Conservation (phyloP, 2,113 vertebrate genomes). For the Misgurnus mizolepis region DNA sequence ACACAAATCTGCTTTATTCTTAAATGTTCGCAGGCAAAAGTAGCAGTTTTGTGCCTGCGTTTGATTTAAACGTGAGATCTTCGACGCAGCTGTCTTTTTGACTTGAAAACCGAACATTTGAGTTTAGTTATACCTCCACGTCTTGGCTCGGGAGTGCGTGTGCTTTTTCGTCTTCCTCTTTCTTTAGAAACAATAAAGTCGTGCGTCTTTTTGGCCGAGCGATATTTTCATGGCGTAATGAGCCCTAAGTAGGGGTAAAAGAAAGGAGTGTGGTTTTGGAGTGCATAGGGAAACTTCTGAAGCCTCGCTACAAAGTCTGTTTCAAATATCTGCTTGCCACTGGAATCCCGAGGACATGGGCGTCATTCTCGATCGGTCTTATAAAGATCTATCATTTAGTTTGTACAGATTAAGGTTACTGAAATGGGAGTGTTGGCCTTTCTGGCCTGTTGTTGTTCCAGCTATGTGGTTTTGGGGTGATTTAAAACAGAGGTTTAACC, state of each 20-base stretch:
- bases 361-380: slow-evolving; percentile 48
- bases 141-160: not conserved
- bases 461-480: slow-evolving; percentile 17
- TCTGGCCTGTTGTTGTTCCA: slow-evolving; percentile 9
- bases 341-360: slow-evolving; percentile 48
- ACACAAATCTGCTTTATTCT: slow-evolving; percentile 32
- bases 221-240: slow-evolving; percentile 53
- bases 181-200: slow-evolving; percentile 50
- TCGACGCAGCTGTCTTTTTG: slow-evolving; percentile 11
- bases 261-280: slow-evolving; percentile 55
- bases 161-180: slow-evolving; percentile 3
- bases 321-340: slow-evolving; percentile 53
- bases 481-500: slow-evolving; percentile 13
- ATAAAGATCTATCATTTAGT: slow-evolving; percentile 54
- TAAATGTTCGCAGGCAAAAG: slow-evolving; percentile 43
- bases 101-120: slow-evolving; percentile 17
- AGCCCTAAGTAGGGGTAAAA: slow-evolving; percentile 54
- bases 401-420: slow-evolving; percentile 35
- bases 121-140: slow-evolving; percentile 23
- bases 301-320: slow-evolving; percentile 54
- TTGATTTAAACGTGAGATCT: slow-evolving; percentile 35
- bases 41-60: slow-evolving; percentile 33
- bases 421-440: slow-evolving; percentile 29
- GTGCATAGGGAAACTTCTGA: slow-evolving; percentile 47
- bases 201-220: slow-evolving; percentile 40